A percentile compares a stretch with the other conserved stretches of the same genome.
These are phyloP conservation scores for Desoria tigrina DNA, from an alignment of 2,888 invertebrate genomes.

Conservation along the genomic window DNA sequence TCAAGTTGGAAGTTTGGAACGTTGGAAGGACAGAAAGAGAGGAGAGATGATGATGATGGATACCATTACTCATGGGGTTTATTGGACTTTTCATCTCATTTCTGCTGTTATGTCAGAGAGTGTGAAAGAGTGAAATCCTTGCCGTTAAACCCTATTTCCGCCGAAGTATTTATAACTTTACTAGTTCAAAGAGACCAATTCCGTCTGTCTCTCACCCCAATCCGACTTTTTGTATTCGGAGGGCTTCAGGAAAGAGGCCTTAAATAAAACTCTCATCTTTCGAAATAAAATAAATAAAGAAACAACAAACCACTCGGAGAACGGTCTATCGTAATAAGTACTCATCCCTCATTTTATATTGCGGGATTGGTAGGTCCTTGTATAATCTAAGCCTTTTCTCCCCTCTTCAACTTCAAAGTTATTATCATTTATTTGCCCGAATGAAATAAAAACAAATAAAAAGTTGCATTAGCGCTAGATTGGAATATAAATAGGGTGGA, in stretches of 20 bases:
- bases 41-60: slow-evolving; percentile 21
- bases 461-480: slow-evolving; percentile 41
- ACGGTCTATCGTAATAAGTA: background rate
- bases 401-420: slow-evolving; percentile 24
- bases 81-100: slow-evolving; percentile 24
- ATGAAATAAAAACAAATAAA: slow-evolving; percentile 51
- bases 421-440: slow-evolving; percentile 42
- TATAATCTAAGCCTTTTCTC: slow-evolving; percentile 7
- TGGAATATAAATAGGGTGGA: slow-evolving; percentile 44
- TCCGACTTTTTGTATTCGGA: background rate
- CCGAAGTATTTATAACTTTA: slow-evolving; percentile 5
- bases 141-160: background rate
- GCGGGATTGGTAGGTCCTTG: background rate
- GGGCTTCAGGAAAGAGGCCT: background rate
- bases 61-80: slow-evolving; percentile 20
- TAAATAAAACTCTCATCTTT: slow-evolving; percentile 11
- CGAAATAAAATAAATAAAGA: slow-evolving; percentile 4
- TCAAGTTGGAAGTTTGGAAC: no score
- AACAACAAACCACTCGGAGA: background rate
- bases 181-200: slow-evolving; percentile 6
- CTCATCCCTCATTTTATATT: background rate
- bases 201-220: background rate
- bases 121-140: slow-evolving; percentile 2
- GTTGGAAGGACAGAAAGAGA: no score
- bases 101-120: background rate